Evolutionary conservation across 2,797 vertebrate species (phyloP), one percentile per base, ranked within the genome.

Genomic region (Falco rusticolus): DNA sequence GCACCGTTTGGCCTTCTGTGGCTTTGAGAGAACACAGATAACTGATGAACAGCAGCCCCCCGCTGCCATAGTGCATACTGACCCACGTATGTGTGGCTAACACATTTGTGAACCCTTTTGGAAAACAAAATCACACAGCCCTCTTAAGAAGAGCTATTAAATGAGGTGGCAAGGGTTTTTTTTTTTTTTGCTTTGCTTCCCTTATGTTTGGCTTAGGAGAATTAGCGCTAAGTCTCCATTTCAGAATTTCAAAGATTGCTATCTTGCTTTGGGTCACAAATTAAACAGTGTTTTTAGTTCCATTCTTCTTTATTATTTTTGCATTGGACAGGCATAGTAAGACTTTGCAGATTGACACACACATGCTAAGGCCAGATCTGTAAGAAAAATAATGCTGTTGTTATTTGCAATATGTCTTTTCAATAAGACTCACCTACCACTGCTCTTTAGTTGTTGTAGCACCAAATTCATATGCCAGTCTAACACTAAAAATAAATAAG

Each of bases 401-500:
- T 75, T 87, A 57, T 26, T 45, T 85, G 71, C 2, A 9, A 84
- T 72, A 65, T 29, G 31, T 39, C 28, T 81, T 92, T 95, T 60
- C n/a, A 74, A 63, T 89, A 88, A 82, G 39, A 60, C 31, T 59
- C 29, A 71, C 60, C 78, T 60, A 93, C 71, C 69, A 71, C 54
- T 56, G 53, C 61, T 95, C 64, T 85, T 90, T 68, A 45, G 66
- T 74, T 60, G 33, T 37, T 43, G 54, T 53, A 87, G 69, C 34
- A 89, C 39, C 75, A 72, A 94, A 95, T 95, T 89, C 88, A 81
- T 29, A 87, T 65, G 76, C 84, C 89, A 82, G 47, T 91, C 63
- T 94, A 97, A 93, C 33, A 51, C 16, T 24, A 54, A 87, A 88
- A 93, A 93, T 84, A 84, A 96, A 92, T 91, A 96, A 86, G 69